A percentile compares a stretch with the other conserved stretches of the same genome.
These are phyloP conservation scores for Nylanderia fulva DNA, from an alignment of 1,140 invertebrate genomes.

Conservation along the genomic window DNA sequence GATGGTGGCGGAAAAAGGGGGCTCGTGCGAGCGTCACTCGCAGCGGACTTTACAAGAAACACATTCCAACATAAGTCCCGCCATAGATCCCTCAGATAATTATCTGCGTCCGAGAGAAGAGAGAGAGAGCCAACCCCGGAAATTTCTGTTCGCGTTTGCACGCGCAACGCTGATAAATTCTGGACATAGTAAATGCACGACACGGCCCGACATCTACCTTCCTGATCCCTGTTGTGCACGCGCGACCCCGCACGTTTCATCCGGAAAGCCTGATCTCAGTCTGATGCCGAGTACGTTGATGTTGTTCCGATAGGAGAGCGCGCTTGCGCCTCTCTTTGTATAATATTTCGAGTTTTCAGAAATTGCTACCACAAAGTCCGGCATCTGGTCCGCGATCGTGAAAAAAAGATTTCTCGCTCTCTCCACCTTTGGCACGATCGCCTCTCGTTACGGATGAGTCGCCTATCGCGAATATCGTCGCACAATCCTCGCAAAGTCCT, in stretches of 20 bases:
- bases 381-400: background rate
- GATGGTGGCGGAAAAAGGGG: slow-evolving; percentile 69
- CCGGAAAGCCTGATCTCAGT: slow-evolving; percentile 8
- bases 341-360: background rate
- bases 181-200: slow-evolving; percentile 69
- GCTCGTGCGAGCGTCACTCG: slow-evolving; percentile 75
- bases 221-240: slow-evolving; percentile 52
- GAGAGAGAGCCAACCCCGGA: slow-evolving; percentile 57
- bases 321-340: background rate
- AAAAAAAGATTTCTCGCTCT: slow-evolving; percentile 24
- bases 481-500: background rate
- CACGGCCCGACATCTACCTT: slow-evolving; percentile 66
- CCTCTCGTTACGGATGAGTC: slow-evolving; percentile 60
- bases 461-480: too few species aligned
- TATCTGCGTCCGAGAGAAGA: slow-evolving; percentile 75
- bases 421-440: background rate
- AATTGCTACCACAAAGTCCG: slow-evolving; percentile 3
- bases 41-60: slow-evolving; percentile 77
- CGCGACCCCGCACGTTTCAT: slow-evolving; percentile 21
- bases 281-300: slow-evolving; percentile 10
- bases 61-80: slow-evolving; percentile 81
- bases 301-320: background rate
- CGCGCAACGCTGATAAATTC: slow-evolving; percentile 70
- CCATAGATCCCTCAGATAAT: slow-evolving; percentile 81
- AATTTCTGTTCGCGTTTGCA: slow-evolving; percentile 58